Base-by-base conservation (phyloP, 2,888 invertebrate genomes). In the Choristoneura rosaceana region DNA sequence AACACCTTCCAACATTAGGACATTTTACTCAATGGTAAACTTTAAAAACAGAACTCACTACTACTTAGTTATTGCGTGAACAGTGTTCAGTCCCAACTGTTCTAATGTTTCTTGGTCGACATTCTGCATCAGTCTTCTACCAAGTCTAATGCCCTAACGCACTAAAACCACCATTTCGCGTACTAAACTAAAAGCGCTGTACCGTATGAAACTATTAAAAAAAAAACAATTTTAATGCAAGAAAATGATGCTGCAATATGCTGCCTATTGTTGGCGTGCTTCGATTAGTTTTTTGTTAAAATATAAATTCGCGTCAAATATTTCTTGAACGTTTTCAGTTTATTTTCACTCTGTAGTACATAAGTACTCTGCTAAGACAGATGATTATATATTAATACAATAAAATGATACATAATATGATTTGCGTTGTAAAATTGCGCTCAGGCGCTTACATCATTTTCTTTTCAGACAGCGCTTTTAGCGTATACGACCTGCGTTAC, bases 401-500 rank as follows among this genome's bases (percentile, higher is more conserved):
- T 5, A 38, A 38, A 25, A 25, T 25, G 25, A 25, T 25, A 25
- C 25, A 25, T 2, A 25, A 25, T 25, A 25, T 58, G 14, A 47
- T n/a, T 47, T n/a, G n/a, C n/a, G 5, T 47, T 15, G n/a, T 9
- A n/a, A 52, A 52, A n/a, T 1, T 0, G 25, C 55, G 17, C 25
- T 10, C 4, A 12, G 55, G 55, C 55, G 55, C 55, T 25, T 55
- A 25, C 3, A 0, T 10, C 0, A 1, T 55, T 12, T 61, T 5
- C 17, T 9, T 3, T 33, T 10, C 64, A 70, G 15, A 58, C 47
- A 71, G 47, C 47, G 43, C 58, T 71, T 68, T 45, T 43, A 45
- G 60, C 12, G 34, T 55, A 34, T 63, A 62, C 67, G 33, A 58
- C 52, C n/a, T 41, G 71, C 61, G 12, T 50, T n/a, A 58, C 58